phyloP scores from a whole-genome alignment of 2,797 vertebrate genomes.

The Falco columbarius region DNA sequence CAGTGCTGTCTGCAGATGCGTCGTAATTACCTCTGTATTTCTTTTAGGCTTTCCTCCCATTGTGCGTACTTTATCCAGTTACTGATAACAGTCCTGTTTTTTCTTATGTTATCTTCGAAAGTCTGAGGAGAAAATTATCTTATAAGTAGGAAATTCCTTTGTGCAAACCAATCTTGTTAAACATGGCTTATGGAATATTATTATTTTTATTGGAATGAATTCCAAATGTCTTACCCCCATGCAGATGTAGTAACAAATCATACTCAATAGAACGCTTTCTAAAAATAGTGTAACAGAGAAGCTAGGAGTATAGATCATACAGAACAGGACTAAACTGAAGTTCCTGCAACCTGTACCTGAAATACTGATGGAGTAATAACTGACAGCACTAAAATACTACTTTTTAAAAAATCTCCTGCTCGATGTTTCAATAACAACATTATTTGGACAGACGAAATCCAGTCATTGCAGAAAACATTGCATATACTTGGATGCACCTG shows the following conservation, averaged over 20 bases:
- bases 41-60: constrained; percentile 98
- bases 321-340: neutral
- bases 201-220: neutral
- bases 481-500: neutral
- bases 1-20: neutral
- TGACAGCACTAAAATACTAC: neutral
- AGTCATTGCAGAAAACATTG: neutral
- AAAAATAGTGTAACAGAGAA: neutral
- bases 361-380: neutral
- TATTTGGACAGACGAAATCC: neutral
- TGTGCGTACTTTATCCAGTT: constrained; percentile 99
- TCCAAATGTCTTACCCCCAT: neutral
- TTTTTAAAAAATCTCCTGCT: neutral
- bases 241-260: neutral
- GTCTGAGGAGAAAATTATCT: constrained; percentile 76
- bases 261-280: neutral
- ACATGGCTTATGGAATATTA: neutral
- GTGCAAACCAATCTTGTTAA: neutral
- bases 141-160: neutral
- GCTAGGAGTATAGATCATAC: fast-evolving
- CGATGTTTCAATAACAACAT: neutral
- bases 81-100: constrained; percentile 97
- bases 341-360: neutral
- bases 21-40: constrained; percentile 88
- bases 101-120: constrained; percentile 99